Base-by-base conservation (phyloP, 2,797 vertebrate species). In the Pteronotus mesoamericanus region DNA sequence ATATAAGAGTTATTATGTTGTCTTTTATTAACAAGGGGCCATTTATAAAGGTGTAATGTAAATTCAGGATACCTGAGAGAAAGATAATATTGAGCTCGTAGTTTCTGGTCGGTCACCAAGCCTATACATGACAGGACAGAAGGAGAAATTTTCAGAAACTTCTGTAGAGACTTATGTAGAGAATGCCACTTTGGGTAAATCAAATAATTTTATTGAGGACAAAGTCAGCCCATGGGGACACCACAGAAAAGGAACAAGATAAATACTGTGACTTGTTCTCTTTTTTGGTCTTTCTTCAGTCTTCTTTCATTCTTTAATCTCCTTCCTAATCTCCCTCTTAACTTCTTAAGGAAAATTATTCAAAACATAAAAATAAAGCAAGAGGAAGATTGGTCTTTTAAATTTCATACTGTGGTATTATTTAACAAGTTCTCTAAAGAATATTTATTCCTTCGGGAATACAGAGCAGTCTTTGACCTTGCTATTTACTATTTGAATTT, bases 401-500 rank as follows among this genome's bases (percentile, higher is more conserved):
- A 83, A 10, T 61, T 32, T 48, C 18, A 59, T 51, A 16, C 1
- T 55, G 29, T 14, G 24, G 53, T 78, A 61, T 80, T 84, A 92
- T 72, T 91, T 72, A 86, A 84, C 3, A 86, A 91, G 24, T 1
- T 4, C 3, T 74, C 57, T 37, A 19, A 77, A 59, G 71, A 80
- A 59, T 48, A 21, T 71, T 93, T 80, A 10, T 83, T 68, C 78
- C 51, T 74, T 42, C 34, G 72, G 19, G 18, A 71, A 19, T 74
- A 42, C 2, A 26, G 15, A 64, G 10, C 39, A 42, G 9, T 55
- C 22, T 34, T 59, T 85, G 86, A 88, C 53, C 53, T 97, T 94
- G 69, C 7, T 93, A n/a, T 92, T 75, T 93, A 22, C 46, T 53
- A 32, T 69, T 48, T 86, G 86, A 94, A 29, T 32, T 66, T 96